Base-by-base conservation (phyloP, 2,113 vertebrate species). In the Sapajus apella region DNA sequence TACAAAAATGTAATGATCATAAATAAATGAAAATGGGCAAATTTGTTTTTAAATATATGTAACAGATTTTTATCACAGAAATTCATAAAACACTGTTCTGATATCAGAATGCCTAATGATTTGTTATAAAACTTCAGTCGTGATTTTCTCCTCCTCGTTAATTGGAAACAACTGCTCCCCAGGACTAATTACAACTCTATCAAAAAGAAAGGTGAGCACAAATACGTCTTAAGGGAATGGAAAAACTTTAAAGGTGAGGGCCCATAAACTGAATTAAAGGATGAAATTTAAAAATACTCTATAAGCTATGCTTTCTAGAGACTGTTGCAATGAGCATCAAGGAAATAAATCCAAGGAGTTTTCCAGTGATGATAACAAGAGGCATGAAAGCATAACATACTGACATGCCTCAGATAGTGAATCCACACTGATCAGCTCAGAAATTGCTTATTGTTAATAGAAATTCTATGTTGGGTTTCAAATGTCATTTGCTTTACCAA, bases 91-190 rank as follows among this genome's bases (percentile, higher is more conserved):
- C 11, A 79, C 66, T 85, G 45, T 58, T 68, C 61, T 91, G 85
- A 94, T 96, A 87, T 88, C 55, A 96, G 90, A 96, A 95, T 55
- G 70, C 45, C 90, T 98, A 88, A 89, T 96, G 92, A 92, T 94
- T 95, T 95, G 82, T 91, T 97, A 82, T 87, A 92, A 93, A 97
- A 97, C 94, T 97, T 97, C 50, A 35, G 81, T 87, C 84, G 88
- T 89, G 84, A 96, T 95, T 79, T 77, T 91, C 37, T 64, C 70
- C 70, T 96, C 96, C 80, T 95, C 72, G 70, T 84, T 97, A 94
- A 97, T 96, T 97, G 88, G 92, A 94, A 98, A 81, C 91, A 97
- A 94, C 50, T 88, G 80, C 97, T 97, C 47, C 79, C 85, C 97
- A 80, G 88, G 81, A 77, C 64, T 95, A 91, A 97, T 97, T 96